Evolutionary conservation across 2,888 invertebrate species (phyloP), one percentile per base, ranked within the genome.

Genomic region (Nomada ferruginata): DNA sequence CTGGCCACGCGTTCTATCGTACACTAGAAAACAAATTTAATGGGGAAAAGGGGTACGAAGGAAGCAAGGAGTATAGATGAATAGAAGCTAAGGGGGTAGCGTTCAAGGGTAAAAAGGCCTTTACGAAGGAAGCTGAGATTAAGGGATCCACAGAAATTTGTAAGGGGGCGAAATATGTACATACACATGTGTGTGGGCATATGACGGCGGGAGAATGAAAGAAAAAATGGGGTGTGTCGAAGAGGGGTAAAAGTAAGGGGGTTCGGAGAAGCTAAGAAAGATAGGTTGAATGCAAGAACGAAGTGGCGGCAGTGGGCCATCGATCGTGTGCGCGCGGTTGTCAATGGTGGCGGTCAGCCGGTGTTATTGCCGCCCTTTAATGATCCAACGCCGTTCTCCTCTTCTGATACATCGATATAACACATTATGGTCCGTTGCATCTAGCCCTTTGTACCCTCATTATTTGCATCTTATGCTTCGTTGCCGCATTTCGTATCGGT

Each of bases 261-360:
- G 36, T 53, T 59, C 36, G 29, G 50, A 65, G 11, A 42, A 44
- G 53, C 64, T 44, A 63, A 70, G 71, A 72, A 44, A 61, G 64
- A 64, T 26, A 73, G 79, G 20, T 23, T 60, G 23, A 65, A 69
- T 68, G 61, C 18, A 74, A 63, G 50, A 47, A 53, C 65, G 66
- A 85, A 88, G 89, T 87, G 90, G 88, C 88, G 90, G 89, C 87
- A 92, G 88, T 91, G 90, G 90, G 91, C 90, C 91, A 92, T 92
- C 92, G 92, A 92, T 92, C 92, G 91, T 85, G 84, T 92, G 91
- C 91, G 90, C 91, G 89, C 80, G 61, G 57, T 72, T 68, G 79
- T 82, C 80, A 61, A 66, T 75, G 82, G 29, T 60, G 71, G 47
- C 59, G 20, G 59, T 52, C 15, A 44, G 59, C 5, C 47, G 26